Base-by-base conservation (phyloP, 2,888 invertebrate species). In the Erebia aethiops region DNA sequence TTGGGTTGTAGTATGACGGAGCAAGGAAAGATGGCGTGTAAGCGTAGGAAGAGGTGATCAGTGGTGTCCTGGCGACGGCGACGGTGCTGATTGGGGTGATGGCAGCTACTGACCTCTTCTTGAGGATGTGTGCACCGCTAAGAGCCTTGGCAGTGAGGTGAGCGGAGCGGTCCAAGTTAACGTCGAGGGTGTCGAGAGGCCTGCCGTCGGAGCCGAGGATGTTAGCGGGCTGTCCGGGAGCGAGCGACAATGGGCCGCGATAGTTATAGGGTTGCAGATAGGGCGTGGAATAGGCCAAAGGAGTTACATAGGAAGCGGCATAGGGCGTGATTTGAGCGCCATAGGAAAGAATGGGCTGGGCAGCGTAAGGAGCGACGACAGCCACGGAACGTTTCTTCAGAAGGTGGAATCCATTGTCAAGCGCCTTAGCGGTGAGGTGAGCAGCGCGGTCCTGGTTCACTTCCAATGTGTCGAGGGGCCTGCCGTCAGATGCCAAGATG, bases 381-480 rank as follows among this genome's bases (percentile, higher is more conserved):
- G 78, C 76, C 10, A 79, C 75, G 5, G 89, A 88, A 54, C 89
- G 88, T 76, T 90, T 90, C 78, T 82, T 82, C 67, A 82, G 72
- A 57, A 81, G 70, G 76, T 90, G 90, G 64, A 88, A 71, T 51
- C 87, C 87, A 64, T 79, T 81, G 49, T 82, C 81, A 16, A 88
- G 76, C 1, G 90, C 88, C 80, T 92, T 91, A 35, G 92, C 90
- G 57, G 89, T 86, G 79, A 81, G 80, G 80, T 92, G 92, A 11
- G 90, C 90, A 26, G 90, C 85, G 77, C 90, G 91, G 84, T 92
- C 91, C 81, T 90, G 75, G 84, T 92, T 92, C 51, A 92, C 92
- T 61, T 91, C 92, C 78, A 91, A 77, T 58, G 92, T 92, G 77
- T 92, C 92, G 52, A 92, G 81, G 4, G 92, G 92, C 79, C 90